phyloP scores from a whole-genome alignment of 2,113 vertebrate species.

The Chrysochloris asiatica region DNA sequence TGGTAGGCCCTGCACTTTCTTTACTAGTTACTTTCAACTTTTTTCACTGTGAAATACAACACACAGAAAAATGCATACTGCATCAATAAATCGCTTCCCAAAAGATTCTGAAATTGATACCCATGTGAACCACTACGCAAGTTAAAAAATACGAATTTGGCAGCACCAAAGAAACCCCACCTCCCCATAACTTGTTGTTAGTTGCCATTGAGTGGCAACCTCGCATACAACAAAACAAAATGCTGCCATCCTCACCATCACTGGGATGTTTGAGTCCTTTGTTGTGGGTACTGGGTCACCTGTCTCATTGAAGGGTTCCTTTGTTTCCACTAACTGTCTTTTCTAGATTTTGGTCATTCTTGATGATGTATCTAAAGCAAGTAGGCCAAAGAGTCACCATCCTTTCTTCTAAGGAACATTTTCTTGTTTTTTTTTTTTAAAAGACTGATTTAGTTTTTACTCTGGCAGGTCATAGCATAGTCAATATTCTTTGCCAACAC shows the following conservation, averaged over 20 bases:
- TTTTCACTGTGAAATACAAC: background rate
- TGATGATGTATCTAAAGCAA: background rate
- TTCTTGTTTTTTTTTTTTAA: background rate
- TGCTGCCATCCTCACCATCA: background rate
- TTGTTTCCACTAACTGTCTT: background rate
- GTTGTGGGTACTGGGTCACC: background rate
- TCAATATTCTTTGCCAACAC: background rate
- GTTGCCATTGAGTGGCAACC: background rate
- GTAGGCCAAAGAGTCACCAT: background rate
- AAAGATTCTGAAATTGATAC: background rate
- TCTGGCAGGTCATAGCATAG: background rate
- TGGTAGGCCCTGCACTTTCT: background rate
- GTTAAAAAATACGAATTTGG: background rate
- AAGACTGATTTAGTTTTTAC: background rate
- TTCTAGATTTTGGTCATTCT: background rate
- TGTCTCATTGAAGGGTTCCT: background rate
- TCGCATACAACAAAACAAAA: background rate
- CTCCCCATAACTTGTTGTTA: background rate
- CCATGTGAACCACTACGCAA: background rate
- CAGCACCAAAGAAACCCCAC: background rate
- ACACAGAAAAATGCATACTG: background rate
- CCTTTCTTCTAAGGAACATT: background rate
- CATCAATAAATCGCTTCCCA: background rate
- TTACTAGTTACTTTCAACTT: background rate
- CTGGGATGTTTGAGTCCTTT: background rate